A percentile compares a stretch with the other conserved stretches of the same genome.
phyloP scores from a whole-genome alignment of 1,140 invertebrate species.

The Temnothorax longispinosus region DNA sequence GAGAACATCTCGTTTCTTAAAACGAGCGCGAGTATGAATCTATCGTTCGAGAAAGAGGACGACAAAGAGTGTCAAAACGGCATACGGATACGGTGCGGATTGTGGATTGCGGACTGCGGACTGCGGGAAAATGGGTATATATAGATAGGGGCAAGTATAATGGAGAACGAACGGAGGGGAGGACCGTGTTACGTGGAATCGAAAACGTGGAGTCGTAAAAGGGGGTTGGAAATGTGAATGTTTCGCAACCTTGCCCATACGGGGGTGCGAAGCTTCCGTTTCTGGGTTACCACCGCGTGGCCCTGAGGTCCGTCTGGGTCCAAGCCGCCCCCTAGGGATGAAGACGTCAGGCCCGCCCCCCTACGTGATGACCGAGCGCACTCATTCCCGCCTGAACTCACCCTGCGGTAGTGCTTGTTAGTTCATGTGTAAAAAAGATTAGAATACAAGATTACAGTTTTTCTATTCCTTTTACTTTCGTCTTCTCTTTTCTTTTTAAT shows the following conservation, averaged over 20 bases:
- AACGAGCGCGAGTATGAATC: slow-evolving; percentile 50
- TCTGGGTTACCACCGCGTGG: slow-evolving; percentile 86
- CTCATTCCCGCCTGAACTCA: slow-evolving; percentile 83
- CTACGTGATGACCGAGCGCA: slow-evolving; percentile 84
- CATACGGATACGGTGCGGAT: slow-evolving; percentile 21
- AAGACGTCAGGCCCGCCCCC: slow-evolving; percentile 80
- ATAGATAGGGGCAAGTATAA: too few relatives aligned
- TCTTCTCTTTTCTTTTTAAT: background rate
- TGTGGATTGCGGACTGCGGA: background rate
- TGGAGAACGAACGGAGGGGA: background rate
- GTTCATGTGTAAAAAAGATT: slow-evolving; percentile 75
- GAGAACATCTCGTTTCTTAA: slow-evolving; percentile 30
- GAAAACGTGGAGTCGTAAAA: background rate
- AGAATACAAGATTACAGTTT: slow-evolving; percentile 75
- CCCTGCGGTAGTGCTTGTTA: slow-evolving; percentile 85
- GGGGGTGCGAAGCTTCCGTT: slow-evolving; percentile 90
- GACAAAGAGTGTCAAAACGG: slow-evolving; percentile 40
- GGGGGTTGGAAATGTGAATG: slow-evolving; percentile 80
- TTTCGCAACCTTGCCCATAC: slow-evolving; percentile 90
- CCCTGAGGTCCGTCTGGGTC: slow-evolving; percentile 83
- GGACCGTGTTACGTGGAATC: background rate
- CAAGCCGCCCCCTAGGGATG: slow-evolving; percentile 79
- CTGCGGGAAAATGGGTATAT: background rate
- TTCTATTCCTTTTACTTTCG: background rate
- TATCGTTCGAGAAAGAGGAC: slow-evolving; percentile 38